A percentile compares a stretch with the other conserved stretches of the same genome.
Evolutionary conservation across 2,113 vertebrate genomes (phyloP).

Genomic region (Pelecanus crispus): DNA sequence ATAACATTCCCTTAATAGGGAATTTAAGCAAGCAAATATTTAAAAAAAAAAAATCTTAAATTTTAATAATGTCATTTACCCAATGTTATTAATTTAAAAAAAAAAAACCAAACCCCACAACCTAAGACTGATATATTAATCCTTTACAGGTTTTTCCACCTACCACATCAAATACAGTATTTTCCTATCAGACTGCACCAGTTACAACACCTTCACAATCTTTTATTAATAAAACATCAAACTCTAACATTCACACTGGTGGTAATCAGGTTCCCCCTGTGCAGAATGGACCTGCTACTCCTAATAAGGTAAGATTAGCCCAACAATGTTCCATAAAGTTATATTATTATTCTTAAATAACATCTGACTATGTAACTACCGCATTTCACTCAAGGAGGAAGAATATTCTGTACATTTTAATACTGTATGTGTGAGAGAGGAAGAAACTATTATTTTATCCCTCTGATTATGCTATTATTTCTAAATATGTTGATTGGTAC

Average conservation of each 20-base stretch:
- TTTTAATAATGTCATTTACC: neutral
- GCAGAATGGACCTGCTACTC: slow-evolving; percentile 77
- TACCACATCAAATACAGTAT: slow-evolving; percentile 70
- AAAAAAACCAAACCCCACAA: neutral
- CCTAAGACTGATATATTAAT: neutral
- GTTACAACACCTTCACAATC: slow-evolving; percentile 75
- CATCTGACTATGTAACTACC: neutral
- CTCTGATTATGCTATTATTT: neutral
- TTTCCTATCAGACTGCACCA: slow-evolving; percentile 76
- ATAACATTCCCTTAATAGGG: neutral
- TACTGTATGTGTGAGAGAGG: neutral
- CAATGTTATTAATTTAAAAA: neutral
- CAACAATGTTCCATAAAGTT: neutral
- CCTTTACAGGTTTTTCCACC: slow-evolving; percentile 82
- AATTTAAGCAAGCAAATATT: neutral
- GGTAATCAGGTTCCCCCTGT: slow-evolving; percentile 67
- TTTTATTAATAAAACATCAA: slow-evolving; percentile 78
- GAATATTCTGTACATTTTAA: neutral
- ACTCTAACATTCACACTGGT: slow-evolving; percentile 62
- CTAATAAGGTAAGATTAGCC: slow-evolving; percentile 79
- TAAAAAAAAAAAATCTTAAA: neutral
- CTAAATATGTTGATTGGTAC: neutral
- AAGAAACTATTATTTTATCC: neutral
- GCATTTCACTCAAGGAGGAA: neutral
- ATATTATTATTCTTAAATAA: neutral